These are phyloP conservation scores for Eupithecia vulgata DNA, from an alignment of 2,888 invertebrate genomes.

Conservation along the genomic window DNA sequence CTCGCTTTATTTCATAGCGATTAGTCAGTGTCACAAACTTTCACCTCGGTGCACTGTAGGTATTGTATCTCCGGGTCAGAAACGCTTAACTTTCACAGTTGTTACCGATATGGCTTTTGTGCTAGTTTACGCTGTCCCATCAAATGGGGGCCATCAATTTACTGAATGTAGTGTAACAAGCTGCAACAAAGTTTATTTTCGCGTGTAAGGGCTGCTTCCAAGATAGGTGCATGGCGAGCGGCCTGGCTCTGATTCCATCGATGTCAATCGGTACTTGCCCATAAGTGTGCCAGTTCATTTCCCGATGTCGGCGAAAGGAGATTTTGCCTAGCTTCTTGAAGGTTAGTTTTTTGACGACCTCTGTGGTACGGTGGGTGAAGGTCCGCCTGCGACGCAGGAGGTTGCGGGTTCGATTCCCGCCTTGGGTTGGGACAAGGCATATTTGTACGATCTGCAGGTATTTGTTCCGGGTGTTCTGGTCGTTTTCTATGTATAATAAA, in stretches of 20 bases:
- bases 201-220: slow-evolving; percentile 37
- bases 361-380: too few species aligned
- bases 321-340: not conserved
- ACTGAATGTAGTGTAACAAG: slow-evolving; percentile 41
- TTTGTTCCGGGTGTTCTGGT: too few species aligned
- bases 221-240: slow-evolving; percentile 48
- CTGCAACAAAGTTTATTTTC: slow-evolving; percentile 31
- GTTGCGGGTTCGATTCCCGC: too few species aligned
- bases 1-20: slow-evolving; percentile 61
- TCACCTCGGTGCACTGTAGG: slow-evolving; percentile 68
- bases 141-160: slow-evolving; percentile 59
- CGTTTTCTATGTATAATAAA: too few species aligned
- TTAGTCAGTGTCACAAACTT: slow-evolving; percentile 76
- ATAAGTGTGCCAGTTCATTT: slow-evolving; percentile 49
- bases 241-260: slow-evolving; percentile 58
- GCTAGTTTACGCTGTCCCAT: slow-evolving; percentile 54
- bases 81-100: slow-evolving; percentile 68
- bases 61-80: slow-evolving; percentile 66
- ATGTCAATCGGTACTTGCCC: slow-evolving; percentile 62
- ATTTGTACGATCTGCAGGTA: too few species aligned
- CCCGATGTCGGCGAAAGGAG: slow-evolving; percentile 48
- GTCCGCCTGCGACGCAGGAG: too few species aligned
- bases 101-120: slow-evolving; percentile 61
- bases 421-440: too few species aligned
- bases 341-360: too few species aligned